Conservation (phyloP, 2,888 invertebrate species). For the Nesidiocoris tenuis region DNA sequence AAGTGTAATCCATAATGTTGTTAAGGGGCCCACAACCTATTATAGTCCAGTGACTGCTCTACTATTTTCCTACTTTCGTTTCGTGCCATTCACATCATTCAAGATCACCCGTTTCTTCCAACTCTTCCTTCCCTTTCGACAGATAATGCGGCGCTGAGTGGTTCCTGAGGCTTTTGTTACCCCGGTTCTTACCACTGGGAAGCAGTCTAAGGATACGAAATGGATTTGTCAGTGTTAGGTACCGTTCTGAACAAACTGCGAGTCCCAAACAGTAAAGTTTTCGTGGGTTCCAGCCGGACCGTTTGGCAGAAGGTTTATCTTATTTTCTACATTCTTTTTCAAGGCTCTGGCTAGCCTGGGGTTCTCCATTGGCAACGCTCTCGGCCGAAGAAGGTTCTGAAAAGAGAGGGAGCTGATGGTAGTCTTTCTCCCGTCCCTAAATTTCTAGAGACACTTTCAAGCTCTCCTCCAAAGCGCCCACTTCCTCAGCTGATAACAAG, state of each 20-base stretch:
- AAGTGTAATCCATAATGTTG: too few species aligned
- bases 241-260: neutral
- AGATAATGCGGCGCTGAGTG: slow-evolving; percentile 25
- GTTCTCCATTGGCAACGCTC: neutral
- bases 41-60: too few species aligned
- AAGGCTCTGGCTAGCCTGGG: neutral
- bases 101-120: too few species aligned
- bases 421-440: neutral
- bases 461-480: neutral
- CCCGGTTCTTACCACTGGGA: slow-evolving; percentile 1
- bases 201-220: neutral
- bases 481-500: slow-evolving; percentile 29
- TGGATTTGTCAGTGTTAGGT: neutral
- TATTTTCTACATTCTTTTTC: slow-evolving; percentile 1
- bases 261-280: neutral
- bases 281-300: slow-evolving; percentile 21
- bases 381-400: neutral
- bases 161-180: slow-evolving; percentile 21
- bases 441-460: neutral
- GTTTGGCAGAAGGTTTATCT: slow-evolving; percentile 38
- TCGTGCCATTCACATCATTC: too few species aligned
- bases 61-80: too few species aligned
- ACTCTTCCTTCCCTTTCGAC: too few species aligned
- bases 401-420: neutral
- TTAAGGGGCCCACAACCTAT: too few species aligned